Base-by-base conservation (phyloP, 2,888 invertebrate species). In the Acleris laterana region DNA sequence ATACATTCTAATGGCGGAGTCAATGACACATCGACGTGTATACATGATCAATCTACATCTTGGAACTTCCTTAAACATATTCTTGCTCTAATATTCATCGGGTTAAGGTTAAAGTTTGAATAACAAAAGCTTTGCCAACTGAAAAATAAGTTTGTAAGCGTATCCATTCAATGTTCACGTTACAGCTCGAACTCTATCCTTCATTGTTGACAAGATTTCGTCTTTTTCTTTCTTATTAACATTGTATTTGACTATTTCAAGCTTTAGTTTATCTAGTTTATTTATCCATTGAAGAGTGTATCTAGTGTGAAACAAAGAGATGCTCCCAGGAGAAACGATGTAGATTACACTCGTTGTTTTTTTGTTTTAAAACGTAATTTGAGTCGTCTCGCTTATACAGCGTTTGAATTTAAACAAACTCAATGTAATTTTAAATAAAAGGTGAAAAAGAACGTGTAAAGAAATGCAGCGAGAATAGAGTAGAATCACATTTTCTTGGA, bases 151-250 rank as follows among this genome's bases (percentile, higher is more conserved):
- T 74, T 79, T 79, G 83, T 74, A 73, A 77, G 75, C 72, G 73
- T 77, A 78, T 80, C 83, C 82, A 88, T 88, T 87, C 82, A 87
- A 79, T 83, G 82, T 79, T 85, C 87, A 87, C 82, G 84, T 87
- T 85, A 85, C 82, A 79, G 81, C 85, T 83, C 82, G 85, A 82
- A 81, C 80, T 79, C 79, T 83, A 83, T 85, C 80, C 81, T 81
- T 86, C 82, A 86, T 85, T 88, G 86, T 87, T 84, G 86, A 85
- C 82, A 86, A 77, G 81, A 81, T 78, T 82, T 70, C 63, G 52
- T 78, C 76, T 71, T 74, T 69, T 69, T 77, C 65, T 44, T 65
- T 62, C 74, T 67, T 59, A 46, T 68, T 61, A 48, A 38, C 52
- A 44, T 59, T 53, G 52, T 48, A 48, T 53, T 25, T 19, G 38